A percentile compares a stretch with the other conserved stretches of the same genome.
Evolutionary conservation across 1,140 invertebrate genomes (phyloP).

Genomic region (Dendrolimus kikuchii): DNA sequence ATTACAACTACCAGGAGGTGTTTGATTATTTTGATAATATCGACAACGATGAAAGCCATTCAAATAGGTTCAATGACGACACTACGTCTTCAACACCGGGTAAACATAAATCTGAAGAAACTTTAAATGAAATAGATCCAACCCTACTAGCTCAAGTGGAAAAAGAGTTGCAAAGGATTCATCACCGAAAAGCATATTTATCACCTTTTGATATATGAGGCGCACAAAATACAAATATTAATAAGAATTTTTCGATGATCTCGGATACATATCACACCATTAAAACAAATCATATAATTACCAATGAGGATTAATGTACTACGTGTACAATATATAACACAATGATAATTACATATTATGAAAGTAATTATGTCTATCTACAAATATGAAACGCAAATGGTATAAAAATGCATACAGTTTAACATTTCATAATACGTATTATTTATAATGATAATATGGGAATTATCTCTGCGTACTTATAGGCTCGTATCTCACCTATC

Average conservation of each 20-base stretch:
- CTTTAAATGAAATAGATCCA: slow-evolving; percentile 28
- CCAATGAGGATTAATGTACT: background rate
- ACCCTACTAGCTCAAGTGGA: slow-evolving; percentile 39
- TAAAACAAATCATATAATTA: slow-evolving; percentile 1
- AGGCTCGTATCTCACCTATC: too few relatives aligned
- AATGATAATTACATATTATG: too few relatives aligned
- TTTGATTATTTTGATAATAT: slow-evolving; percentile 24
- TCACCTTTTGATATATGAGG: background rate
- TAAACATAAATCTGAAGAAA: slow-evolving; percentile 23
- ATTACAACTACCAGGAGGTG: slow-evolving; percentile 56
- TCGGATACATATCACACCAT: background rate
- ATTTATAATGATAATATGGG: too few relatives aligned
- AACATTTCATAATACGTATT: too few relatives aligned
- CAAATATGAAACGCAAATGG: too few relatives aligned
- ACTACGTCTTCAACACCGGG: slow-evolving; percentile 28
- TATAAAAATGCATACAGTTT: too few relatives aligned
- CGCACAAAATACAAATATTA: background rate
- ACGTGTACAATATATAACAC: too few relatives aligned
- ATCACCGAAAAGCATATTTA: slow-evolving; percentile 29
- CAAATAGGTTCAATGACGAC: slow-evolving; percentile 20
- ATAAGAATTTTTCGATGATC: background rate
- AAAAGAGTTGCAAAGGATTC: slow-evolving; percentile 46
- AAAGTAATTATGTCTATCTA: too few relatives aligned
- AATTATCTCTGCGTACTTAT: too few relatives aligned
- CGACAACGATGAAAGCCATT: slow-evolving; percentile 7